Conservation (phyloP, 2,888 invertebrate species). For the Erebia palarica region DNA sequence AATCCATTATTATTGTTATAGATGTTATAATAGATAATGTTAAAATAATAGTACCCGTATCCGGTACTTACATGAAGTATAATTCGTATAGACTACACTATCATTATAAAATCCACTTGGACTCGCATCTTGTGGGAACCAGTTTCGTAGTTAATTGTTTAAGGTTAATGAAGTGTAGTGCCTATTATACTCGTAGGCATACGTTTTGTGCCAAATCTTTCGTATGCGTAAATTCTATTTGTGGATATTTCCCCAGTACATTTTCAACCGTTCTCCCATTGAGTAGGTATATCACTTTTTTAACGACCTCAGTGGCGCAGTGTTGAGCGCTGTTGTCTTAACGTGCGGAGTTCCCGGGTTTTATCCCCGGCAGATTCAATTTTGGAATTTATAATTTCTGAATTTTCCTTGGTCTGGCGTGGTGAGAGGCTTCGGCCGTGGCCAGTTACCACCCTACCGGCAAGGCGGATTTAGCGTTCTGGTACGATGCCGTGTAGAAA, state of each 20-base stretch:
- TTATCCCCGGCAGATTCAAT: no score
- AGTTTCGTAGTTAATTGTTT: slow-evolving; percentile 44
- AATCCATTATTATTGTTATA: neutral
- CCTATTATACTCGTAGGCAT: neutral
- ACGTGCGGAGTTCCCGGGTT: no score
- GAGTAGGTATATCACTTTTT: no score
- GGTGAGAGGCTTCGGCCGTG: no score
- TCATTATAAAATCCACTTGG: slow-evolving; percentile 20
- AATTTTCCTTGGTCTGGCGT: no score
- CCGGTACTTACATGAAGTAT: slow-evolving; percentile 9
- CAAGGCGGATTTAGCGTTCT: no score
- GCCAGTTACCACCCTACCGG: no score
- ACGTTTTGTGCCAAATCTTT: neutral
- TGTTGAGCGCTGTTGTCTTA: no score
- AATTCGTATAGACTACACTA: slow-evolving; percentile 23
- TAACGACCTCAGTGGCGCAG: no score
- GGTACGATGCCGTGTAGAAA: no score
- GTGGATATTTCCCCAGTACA: neutral
- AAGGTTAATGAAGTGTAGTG: slow-evolving; percentile 30
- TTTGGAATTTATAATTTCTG: no score
- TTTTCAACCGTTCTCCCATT: neutral
- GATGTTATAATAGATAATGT: neutral
- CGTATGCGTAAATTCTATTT: neutral
- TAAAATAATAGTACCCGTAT: slow-evolving; percentile 24
- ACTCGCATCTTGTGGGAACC: slow-evolving; percentile 48